phyloP scores from a whole-genome alignment of 1,140 invertebrate genomes.

The Glossosoma conforme region DNA sequence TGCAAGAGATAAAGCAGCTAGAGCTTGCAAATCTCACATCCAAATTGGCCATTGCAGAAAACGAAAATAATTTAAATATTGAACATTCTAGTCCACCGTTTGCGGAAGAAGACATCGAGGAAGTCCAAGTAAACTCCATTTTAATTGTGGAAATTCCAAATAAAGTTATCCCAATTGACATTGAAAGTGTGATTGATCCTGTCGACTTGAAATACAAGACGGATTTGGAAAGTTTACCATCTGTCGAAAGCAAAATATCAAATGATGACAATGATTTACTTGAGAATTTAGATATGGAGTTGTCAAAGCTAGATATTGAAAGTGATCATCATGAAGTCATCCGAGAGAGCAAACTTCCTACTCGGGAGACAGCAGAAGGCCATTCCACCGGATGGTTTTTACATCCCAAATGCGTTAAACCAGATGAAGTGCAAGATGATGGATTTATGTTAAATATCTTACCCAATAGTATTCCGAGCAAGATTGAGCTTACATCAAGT shows the following conservation, averaged over 20 bases:
- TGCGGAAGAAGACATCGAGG: slow-evolving; percentile 9
- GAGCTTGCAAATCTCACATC: slow-evolving; percentile 36
- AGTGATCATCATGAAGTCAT: slow-evolving; percentile 4
- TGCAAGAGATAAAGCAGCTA: slow-evolving; percentile 14
- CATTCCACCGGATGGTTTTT: slow-evolving; percentile 44
- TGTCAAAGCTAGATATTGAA: slow-evolving; percentile 5
- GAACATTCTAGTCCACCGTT: slow-evolving; percentile 41
- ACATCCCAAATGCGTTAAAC: slow-evolving; percentile 40
- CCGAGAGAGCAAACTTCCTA: background rate
- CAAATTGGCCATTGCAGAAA: slow-evolving; percentile 47
- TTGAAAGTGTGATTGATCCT: slow-evolving; percentile 9
- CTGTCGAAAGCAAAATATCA: background rate
- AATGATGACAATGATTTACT: slow-evolving; percentile 4
- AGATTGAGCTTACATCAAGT: background rate
- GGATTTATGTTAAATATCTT: slow-evolving; percentile 31
- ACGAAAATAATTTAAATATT: slow-evolving; percentile 49
- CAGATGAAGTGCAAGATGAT: slow-evolving; percentile 14
- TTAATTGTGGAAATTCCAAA: background rate
- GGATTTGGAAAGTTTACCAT: background rate
- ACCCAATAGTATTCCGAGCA: slow-evolving; percentile 1
- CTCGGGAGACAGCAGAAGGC: slow-evolving; percentile 3
- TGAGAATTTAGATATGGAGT: slow-evolving; percentile 8
- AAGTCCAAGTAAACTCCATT: background rate
- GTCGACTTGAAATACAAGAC: background rate
- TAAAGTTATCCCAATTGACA: background rate